Evolutionary conservation across 1,140 invertebrate genomes (phyloP), one percentile per base, ranked within the genome.

Genomic region (Himalopsyche phryganea): DNA sequence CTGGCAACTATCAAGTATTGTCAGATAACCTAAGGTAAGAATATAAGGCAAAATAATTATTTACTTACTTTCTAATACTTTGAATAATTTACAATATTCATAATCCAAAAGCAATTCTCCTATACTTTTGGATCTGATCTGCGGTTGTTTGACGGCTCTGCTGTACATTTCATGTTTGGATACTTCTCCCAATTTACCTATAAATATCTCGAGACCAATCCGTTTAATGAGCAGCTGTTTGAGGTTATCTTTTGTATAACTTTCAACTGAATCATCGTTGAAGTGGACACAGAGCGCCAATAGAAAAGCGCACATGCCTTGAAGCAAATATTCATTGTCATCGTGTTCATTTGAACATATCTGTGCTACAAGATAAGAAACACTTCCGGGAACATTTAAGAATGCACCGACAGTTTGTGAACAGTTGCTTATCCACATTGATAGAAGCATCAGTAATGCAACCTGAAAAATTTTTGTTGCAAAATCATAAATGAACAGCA

Each of bases 231-330:
- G 86, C 56, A 98, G 78, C 70, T 94, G 87, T 20, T 68, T 69
- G 6, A 98, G 78, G 63, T 88, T 85, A 50, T 92, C 90, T 69
- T 87, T 90, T 0, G 86, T 86, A 69, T 91, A 94, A 61, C 83
- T 84, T 28, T 85, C 76, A 17, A 92, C 86, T 1, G 86, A 86
- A 66, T 96, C 88, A 68, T 98, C 91, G 74, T 98, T 98, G 74
- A 91, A 96, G 59, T 91, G 83, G 44, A 98, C 84, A 71, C 94
- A 96, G 41, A 98, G 81, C 1, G 94, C 96, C 65, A 99, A 85
- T 4, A 98, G 78, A 71, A 98, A 94, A 1, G 97, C 94, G 73
- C 94, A 95, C 53, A 98, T 78, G 44, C 95, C 95, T 66, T 93
- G 87, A 13, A 97, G 80, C 41, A 98, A 76, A 63, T 88, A 86